Conservation (phyloP, 2,113 vertebrate species). For the Tamias sibiricus region DNA sequence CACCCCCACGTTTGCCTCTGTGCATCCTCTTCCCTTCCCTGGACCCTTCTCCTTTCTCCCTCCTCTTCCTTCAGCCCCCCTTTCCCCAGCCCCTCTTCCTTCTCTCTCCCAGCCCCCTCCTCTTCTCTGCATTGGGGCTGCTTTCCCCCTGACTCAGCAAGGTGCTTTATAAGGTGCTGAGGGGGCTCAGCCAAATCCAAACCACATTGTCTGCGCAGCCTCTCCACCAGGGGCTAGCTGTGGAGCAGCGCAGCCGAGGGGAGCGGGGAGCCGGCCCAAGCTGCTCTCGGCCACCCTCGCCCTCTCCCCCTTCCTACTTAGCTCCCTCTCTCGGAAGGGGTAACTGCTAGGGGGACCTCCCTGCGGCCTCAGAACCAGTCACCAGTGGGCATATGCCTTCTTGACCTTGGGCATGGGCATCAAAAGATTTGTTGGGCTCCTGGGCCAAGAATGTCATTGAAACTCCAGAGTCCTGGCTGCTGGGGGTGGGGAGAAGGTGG, state of each 20-base stretch:
- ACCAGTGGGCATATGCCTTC: slow-evolving; percentile 57
- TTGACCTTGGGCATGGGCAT: slow-evolving; percentile 60
- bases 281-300: neutral
- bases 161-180: slow-evolving; percentile 85
- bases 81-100: neutral
- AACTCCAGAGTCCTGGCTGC: slow-evolving; percentile 39
- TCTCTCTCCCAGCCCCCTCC: slow-evolving; percentile 36
- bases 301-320: neutral
- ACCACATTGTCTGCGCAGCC: slow-evolving; percentile 79
- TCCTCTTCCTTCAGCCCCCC: neutral
- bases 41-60: slow-evolving; percentile 15
- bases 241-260: neutral
- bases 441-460: slow-evolving; percentile 63
- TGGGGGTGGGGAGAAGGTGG: neutral
- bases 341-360: slow-evolving; percentile 6
- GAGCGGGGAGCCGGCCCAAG: neutral
- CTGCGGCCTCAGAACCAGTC: neutral
- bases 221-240: slow-evolving; percentile 3
- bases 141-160: slow-evolving; percentile 83
- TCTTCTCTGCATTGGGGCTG: slow-evolving; percentile 49
- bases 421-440: slow-evolving; percentile 20
- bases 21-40: slow-evolving; percentile 51
- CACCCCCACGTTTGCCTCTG: slow-evolving; percentile 18
- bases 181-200: slow-evolving; percentile 82
- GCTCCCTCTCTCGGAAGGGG: neutral